Evolutionary conservation across 2,797 vertebrate species (phyloP), one percentile per base, ranked within the genome.

Genomic region (Sorex maritimensis): DNA sequence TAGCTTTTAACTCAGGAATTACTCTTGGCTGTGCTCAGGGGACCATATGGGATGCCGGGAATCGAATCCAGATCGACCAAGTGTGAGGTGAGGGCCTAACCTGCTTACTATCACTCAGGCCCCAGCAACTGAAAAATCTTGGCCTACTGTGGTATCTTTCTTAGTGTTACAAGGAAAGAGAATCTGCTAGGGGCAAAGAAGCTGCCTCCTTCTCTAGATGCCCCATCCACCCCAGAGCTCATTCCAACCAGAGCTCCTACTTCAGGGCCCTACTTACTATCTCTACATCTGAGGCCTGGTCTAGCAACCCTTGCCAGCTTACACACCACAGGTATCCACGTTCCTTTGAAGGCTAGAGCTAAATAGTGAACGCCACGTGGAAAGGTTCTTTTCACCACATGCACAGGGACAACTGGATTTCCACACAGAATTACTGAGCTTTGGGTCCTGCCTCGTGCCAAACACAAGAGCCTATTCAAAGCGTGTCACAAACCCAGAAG

Each of bases 391-490:
- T 89, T 75, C 71, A 91, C 69, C n/a, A 38, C 72, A 26, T 34
- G 38, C 17, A 11, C n/a, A 61, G 65, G 46, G 77, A 69, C 21
- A 81, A 30, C 4, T 84, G 19, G 41, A 46, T 75, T 87, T 78
- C 72, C 67, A 73, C 2, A 34, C 12, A 28, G 13, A 78, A 71
- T 86, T 17, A 41, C 23, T 67, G 74, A 92, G 52, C 21, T 41
- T 75, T 68, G 84, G 74, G 81, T 30, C 30, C 58, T 83, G 46
- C 15, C 34, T 83, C 67, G 73, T 17, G 44, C 38, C 80, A 86
- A 90, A 88, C 30, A 86, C 30, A 82, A 82, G 91, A 68, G 52
- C 63, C 49, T 58, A 78, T 69, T 85, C 46, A 72, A 86, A 72
- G 72, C 30, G 3, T 26, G 63, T 65, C 63, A 30, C 4, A 91